Evolutionary conservation across 2,113 vertebrate species (phyloP), one percentile per base, ranked within the genome.

Genomic region (Ciconia maguari): DNA sequence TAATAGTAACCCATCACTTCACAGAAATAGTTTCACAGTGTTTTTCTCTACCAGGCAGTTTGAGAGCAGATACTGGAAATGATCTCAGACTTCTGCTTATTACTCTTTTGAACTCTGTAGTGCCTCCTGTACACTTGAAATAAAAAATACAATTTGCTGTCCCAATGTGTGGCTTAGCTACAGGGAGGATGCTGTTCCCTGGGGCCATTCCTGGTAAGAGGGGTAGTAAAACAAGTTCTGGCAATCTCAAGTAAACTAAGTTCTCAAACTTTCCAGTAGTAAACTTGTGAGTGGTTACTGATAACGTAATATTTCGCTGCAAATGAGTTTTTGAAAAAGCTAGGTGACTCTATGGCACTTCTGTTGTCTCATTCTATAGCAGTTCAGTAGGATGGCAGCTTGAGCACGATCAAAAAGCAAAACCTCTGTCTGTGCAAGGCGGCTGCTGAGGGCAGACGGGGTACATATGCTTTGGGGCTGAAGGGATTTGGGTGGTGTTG

Each of bases 391-490:
- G 21, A 27, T 58, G 51, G 27, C 55, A 69, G 55, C 24, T 57
- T 70, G 27, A 42, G 18, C 32, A 41, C 3, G 3, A 22, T 26
- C 14, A 9, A 29, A 74, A 74, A 65, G 25, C 29, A 72, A 64
- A 80, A 26, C 11, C 2, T 75, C 24, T 36, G 9, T 27, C n/a
- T 13, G 10, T 41, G 9, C 25, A 57, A 81, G 52, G 29, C 0
- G 2, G 11, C 26, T 48, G 26, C 21, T 2, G 26, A 55, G 46
- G 54, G 41, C 19, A 30, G 61, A n/a, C 75, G 21, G 29, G 24
- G 2, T 57, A 0, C 2, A 1, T 30, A 6, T 3, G 3, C 16
- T 3, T 55, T n/a, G 55, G 55, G 36, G 29, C 8, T 41, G 75
- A 51, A 44, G 55, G 30, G 68, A 42, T 70, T 41, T 70, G 69